Evolutionary conservation across 2,888 invertebrate genomes (phyloP).

Genomic region (Amiota minor): DNA sequence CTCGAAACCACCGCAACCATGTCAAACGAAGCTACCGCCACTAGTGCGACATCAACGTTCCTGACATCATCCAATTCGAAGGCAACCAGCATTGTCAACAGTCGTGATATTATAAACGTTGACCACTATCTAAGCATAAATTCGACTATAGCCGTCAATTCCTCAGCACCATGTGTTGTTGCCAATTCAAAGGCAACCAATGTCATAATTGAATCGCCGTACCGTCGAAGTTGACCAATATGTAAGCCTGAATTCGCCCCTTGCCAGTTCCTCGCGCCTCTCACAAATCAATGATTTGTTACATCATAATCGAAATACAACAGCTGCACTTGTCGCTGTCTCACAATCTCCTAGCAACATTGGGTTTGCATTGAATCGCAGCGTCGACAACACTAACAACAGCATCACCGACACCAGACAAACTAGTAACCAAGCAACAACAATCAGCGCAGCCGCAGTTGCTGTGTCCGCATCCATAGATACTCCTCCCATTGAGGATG

Average conservation of each 20-base stretch:
- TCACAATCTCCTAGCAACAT: conserved; percentile 45
- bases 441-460: background rate
- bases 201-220: too few species aligned
- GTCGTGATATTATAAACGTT: too few species aligned
- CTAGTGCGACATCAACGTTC: conserved; percentile 36
- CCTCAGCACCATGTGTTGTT: conserved; percentile 19
- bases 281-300: conserved; percentile 72
- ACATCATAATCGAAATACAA: conserved; percentile 70
- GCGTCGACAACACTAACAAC: conserved; percentile 34
- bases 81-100: background rate
- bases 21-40: background rate
- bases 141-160: conserved; percentile 54
- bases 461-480: conserved; percentile 53
- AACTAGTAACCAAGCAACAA: background rate
- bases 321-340: conserved; percentile 66
- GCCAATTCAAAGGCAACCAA: conserved; percentile 26
- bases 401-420: conserved; percentile 17
- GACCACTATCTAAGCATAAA: conserved; percentile 62
- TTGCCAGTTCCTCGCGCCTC: conserved; percentile 68
- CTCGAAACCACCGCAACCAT: conserved; percentile 59
- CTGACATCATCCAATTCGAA: conserved; percentile 1
- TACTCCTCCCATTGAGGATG: conserved; percentile 60
- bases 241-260: conserved; percentile 65
- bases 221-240: conserved; percentile 41
- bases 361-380: conserved; percentile 30